Conservation (phyloP, 2,888 invertebrate species). For the Agriopis leucophaearia region DNA sequence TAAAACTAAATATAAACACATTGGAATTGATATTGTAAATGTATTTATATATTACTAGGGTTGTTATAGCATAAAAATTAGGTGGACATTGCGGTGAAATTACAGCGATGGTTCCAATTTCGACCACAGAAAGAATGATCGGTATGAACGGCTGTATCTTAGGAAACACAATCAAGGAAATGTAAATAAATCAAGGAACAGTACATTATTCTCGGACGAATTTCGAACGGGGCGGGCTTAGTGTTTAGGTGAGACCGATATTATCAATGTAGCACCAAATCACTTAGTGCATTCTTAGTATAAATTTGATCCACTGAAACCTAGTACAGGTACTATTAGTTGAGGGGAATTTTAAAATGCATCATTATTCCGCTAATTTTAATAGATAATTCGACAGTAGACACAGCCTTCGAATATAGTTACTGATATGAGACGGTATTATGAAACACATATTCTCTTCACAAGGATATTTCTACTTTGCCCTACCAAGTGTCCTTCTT, state of each 20-base stretch:
- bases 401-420: too few species aligned
- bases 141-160: not conserved
- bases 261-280: too few species aligned
- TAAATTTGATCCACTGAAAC: too few species aligned
- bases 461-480: too few species aligned
- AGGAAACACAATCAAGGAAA: not conserved
- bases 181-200: not conserved
- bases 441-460: too few species aligned
- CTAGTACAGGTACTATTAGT: too few species aligned
- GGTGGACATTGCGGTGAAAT: slow-evolving; percentile 3
- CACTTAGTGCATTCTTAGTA: too few species aligned
- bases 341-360: too few species aligned
- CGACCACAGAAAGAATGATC: not conserved
- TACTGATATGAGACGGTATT: too few species aligned
- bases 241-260: not conserved
- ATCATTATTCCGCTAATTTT: too few species aligned
- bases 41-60: slow-evolving; percentile 46
- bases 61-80: slow-evolving; percentile 14
- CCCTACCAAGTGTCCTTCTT: too few species aligned
- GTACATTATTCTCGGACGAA: not conserved
- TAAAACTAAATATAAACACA: slow-evolving; percentile 30
- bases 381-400: too few species aligned
- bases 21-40: slow-evolving; percentile 63
- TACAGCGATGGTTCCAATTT: slow-evolving; percentile 1
- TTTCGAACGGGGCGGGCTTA: not conserved